Base-by-base conservation (phyloP, 2,113 vertebrate genomes). In the Oreotrochilus melanogaster region DNA sequence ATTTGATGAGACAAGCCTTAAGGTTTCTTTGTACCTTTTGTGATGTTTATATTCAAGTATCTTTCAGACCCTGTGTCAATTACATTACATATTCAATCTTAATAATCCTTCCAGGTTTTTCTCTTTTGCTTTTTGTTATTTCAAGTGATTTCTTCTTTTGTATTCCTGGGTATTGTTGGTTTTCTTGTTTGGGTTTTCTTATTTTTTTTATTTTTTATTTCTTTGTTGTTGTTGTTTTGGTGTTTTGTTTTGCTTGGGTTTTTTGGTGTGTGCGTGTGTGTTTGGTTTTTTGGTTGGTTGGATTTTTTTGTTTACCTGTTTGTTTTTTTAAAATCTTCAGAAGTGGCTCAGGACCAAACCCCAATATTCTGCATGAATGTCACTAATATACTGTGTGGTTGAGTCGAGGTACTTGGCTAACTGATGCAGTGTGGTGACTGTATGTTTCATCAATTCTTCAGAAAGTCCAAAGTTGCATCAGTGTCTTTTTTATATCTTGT, bases 161-260 rank as follows among this genome's bases (percentile, higher is more conserved):
- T 65, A 35, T 71, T 48, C 7, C 0, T 3, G 17, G 3, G 1
- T 51, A 45, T 16, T 23, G 8, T 27, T 65, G 5, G 2, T 0
- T n/a, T 39, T 39, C 39, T 39, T 39, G 39, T 39, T 39, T 39
- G 39, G 39, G 9, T 39, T 39, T 39, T 39, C 2, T 39, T 39
- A 11, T 39, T 39, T 12, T 39, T 12, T 39, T 39, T 39, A n/a
- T n/a, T 39, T 39, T 12, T 39, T 39, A 39, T 11, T 39, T 39
- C 12, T 39, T 39, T 39, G 39, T 39, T 39, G 39, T 39, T 11
- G 39, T 39, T 39, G 39, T 39, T 39, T 39, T 10, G 10, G 39
- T 39, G 39, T 39, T 39, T 39, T 39, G 11, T 39, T 39, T 12
- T 39, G 39, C 11, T 39, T 39, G 39, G 39, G n/a, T 39, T 12